Base-by-base conservation (phyloP, 2,113 vertebrate genomes). In the Macquaria ambigua region DNA sequence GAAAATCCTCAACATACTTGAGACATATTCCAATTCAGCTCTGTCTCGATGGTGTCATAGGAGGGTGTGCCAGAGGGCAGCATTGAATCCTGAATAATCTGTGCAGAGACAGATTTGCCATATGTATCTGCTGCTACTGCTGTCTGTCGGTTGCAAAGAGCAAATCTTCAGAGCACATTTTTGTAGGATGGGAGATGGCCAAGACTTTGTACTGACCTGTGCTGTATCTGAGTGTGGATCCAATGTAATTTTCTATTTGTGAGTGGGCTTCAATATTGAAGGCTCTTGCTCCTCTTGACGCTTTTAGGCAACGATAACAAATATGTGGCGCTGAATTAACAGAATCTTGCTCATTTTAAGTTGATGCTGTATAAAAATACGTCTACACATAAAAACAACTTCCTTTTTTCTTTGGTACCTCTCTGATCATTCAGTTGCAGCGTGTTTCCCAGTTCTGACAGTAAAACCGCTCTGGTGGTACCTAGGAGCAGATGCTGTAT, bases 401-500 rank as follows among this genome's bases (percentile, higher is more conserved):
- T 81, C 59, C 61, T 52, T 58, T 69, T 82, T 74, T 79, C 31
- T 76, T 37, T 55, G 74, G 39, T 84, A 56, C 86, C 21, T 59
- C 83, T 77, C 74, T 83, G 81, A 85, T 92, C 86, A 83, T 81
- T 89, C 82, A 89, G 74, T 88, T 90, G 84, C 77, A 72, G 86
- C 91, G 11, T 92, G 78, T 92, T 93, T 88, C 79, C 84, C 84
- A 87, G 77, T 89, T 90, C 88, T 93, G 87, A 91, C 84, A 84
- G 86, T 90, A 85, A 93, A 92, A 92, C 64, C 39, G 77, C 91
- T 92, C 91, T 82, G 80, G 64, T 82, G 78, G 81, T 89, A 88
- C 91, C 84, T 74, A n/a, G 59, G 48, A 95, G 93, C 95, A 96
- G 94, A 93, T 95, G 96, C 92, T 94, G 86, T 79, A 80, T 92